phyloP scores from a whole-genome alignment of 2,113 vertebrate genomes.

The Ranitomeya variabilis region DNA sequence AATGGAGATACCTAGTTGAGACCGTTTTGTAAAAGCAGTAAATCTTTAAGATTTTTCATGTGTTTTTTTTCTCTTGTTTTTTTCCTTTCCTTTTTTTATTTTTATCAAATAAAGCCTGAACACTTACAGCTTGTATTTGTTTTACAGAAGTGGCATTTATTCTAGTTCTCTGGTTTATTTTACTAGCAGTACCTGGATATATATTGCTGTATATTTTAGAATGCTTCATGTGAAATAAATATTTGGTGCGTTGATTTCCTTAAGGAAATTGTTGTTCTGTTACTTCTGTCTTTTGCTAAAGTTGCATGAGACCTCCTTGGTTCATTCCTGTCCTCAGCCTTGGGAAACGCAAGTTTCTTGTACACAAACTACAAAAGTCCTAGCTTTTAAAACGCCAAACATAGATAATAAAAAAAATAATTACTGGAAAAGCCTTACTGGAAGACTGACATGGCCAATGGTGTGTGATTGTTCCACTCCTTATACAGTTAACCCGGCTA shows the following conservation, averaged over 20 bases:
- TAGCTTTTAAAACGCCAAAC: no score
- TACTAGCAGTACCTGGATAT: slow-evolving; percentile 24
- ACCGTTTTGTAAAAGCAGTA: slow-evolving; percentile 50
- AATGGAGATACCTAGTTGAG: not conserved
- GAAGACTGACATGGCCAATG: no score
- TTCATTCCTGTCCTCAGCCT: not conserved
- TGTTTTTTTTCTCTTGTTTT: not conserved
- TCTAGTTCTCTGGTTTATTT: slow-evolving; percentile 11
- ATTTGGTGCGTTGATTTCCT: slow-evolving; percentile 26
- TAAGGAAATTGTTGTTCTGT: not conserved
- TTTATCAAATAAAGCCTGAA: slow-evolving; percentile 41
- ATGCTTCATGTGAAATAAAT: slow-evolving; percentile 54
- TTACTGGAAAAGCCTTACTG: no score
- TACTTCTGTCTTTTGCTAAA: not conserved
- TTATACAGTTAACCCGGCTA: no score
- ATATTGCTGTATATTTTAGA: slow-evolving; percentile 44
- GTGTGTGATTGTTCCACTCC: no score
- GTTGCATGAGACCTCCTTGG: not conserved
- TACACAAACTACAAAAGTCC: no score
- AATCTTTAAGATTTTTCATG: not conserved
- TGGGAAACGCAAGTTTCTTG: not conserved
- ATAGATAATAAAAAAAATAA: no score
- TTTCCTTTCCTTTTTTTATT: not conserved
- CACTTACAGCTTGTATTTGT: slow-evolving; percentile 41
- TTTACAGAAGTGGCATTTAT: slow-evolving; percentile 27